Conservation (phyloP, 23 tunicate species). For the Ciona savignyi region DNA sequence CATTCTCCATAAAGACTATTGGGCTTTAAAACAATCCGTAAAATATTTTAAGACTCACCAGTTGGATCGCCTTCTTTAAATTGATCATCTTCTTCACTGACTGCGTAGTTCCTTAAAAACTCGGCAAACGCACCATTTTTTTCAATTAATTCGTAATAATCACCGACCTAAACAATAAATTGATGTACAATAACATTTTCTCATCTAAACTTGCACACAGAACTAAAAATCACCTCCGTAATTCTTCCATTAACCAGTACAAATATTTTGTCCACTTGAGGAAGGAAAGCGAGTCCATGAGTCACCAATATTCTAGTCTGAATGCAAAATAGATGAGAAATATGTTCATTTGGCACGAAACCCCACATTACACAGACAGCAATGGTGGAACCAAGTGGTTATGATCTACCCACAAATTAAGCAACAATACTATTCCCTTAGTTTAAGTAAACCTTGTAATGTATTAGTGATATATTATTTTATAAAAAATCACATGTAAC, state of each 20-base stretch:
- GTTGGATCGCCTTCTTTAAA: constrained; percentile 37
- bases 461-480: too few relatives aligned
- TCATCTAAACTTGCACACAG: too few relatives aligned
- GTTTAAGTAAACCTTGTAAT: too few relatives aligned
- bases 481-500: too few relatives aligned
- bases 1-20: too few relatives aligned
- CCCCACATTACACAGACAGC: too few relatives aligned
- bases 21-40: too few relatives aligned
- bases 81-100: constrained; percentile 64
- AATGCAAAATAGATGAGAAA: not conserved
- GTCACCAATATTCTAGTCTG: constrained; percentile 94
- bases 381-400: too few relatives aligned
- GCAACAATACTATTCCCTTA: too few relatives aligned
- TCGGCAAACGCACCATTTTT: constrained; percentile 87
- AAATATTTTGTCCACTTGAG: constrained; percentile 78
- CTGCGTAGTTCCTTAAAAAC: constrained; percentile 65
- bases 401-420: too few relatives aligned
- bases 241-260: constrained; percentile 78
- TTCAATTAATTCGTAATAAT: constrained; percentile 50
- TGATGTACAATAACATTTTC: not conserved
- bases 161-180: constrained; percentile 51
- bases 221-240: constrained; percentile 52
- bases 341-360: too few relatives aligned
- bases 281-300: constrained; percentile 70
- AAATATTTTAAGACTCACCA: too few relatives aligned